Evolutionary conservation across 2,888 invertebrate genomes (phyloP), one percentile per base, ranked within the genome.

Genomic region (Erannis defoliaria): DNA sequence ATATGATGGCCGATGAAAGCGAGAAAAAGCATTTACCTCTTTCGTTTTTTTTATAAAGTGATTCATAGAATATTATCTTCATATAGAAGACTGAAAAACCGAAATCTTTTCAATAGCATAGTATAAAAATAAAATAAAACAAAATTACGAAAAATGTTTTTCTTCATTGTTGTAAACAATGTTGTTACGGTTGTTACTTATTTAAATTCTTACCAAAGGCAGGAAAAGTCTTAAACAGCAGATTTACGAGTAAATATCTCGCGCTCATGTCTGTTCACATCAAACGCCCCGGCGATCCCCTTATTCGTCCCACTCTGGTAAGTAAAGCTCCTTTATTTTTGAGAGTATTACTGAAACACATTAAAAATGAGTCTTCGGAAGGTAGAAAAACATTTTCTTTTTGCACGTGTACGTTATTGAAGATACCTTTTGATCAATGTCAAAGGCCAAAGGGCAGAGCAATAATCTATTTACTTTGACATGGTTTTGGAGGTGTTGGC

Each of bases 301-400:
- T 50, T 38, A 38, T 10, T 14, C 14, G 4, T 14, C 50, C 38
- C 50, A 38, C 50, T 18, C 6, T 18, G 50, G 33, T 38, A 38
- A 26, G 26, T 16, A 50, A 46, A 50, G 37, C 50, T 23, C 23
- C 49, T 50, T 18, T 26, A 26, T 26, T 50, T 38, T 26, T 38
- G 16, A 50, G 16, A 10, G 50, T 38, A 50, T 50, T 50, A 37
- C 23, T 26, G 37, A 50, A 50, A 50, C 18, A 50, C 26, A 37
- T 50, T 26, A 26, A 50, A 38, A 26, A 26, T 18, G 9, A 40
- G 18, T 40, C 18, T 9, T 18, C 1, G 8, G 31, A 31, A 40
- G 19, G 8, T 0, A 43, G 16, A 18, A 18, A 40, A 51, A 51
- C 14, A 40, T 42, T 51, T 51, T 51, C 10, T 21, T 31, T 18